A percentile compares a stretch with the other conserved stretches of the same genome.
phyloP scores from a whole-genome alignment of 1,140 invertebrate species.

The Zelostemma sp. region DNA sequence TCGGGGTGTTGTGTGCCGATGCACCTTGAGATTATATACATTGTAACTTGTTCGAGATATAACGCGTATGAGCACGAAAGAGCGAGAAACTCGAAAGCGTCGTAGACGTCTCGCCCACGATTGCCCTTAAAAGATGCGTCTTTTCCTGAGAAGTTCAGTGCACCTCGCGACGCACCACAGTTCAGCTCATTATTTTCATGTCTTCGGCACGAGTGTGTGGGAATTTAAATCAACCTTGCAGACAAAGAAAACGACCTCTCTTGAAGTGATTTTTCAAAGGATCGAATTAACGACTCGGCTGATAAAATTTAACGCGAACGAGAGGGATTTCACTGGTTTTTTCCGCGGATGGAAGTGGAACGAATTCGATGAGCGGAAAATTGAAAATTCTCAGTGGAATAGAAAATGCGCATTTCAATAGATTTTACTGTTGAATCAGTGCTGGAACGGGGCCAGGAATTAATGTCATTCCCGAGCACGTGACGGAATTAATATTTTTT shows the following conservation, averaged over 20 bases:
- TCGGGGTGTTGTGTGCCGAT: constrained; percentile 27
- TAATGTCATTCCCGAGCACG: not conserved
- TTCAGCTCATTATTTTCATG: constrained; percentile 32
- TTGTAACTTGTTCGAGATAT: constrained; percentile 31
- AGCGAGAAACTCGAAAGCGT: constrained; percentile 27
- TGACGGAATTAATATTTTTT: not conserved
- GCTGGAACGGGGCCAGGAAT: not conserved
- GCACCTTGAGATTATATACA: constrained; percentile 51
- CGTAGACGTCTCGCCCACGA: constrained; percentile 48
- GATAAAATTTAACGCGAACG: not conserved
- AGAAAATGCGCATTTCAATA: not conserved
- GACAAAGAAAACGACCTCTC: constrained; percentile 38
- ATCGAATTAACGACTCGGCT: not conserved
- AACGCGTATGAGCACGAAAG: constrained; percentile 30
- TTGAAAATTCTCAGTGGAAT: constrained; percentile 2
- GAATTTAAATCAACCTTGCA: constrained; percentile 40
- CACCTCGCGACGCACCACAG: constrained; percentile 9
- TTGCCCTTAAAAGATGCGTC: constrained; percentile 44
- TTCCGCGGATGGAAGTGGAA: not conserved
- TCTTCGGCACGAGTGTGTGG: constrained; percentile 25
- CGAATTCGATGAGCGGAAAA: not conserved
- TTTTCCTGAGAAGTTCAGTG: constrained; percentile 43
- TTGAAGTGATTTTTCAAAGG: constrained; percentile 14
- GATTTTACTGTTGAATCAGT: not conserved
- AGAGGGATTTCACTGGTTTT: not conserved